Conservation (phyloP, 2,888 invertebrate genomes). For the Alsophila aescularia region DNA sequence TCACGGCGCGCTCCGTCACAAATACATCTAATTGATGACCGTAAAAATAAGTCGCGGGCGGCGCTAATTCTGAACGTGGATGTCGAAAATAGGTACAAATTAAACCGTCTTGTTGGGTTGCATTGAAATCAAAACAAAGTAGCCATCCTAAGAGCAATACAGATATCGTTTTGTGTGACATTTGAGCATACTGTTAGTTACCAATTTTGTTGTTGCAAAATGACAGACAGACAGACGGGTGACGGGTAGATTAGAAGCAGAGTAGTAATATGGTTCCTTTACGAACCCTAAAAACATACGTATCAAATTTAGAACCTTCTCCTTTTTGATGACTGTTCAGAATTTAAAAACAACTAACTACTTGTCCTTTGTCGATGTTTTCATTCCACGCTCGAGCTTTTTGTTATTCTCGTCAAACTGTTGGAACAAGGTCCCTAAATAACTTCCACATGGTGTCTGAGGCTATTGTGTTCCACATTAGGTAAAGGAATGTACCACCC, state of each 20-base stretch:
- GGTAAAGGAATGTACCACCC: conserved; percentile 71
- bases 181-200: too few relatives aligned
- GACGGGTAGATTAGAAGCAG: too few relatives aligned
- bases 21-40: conserved; percentile 35
- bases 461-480: conserved; percentile 80
- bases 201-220: too few relatives aligned
- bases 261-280: too few relatives aligned
- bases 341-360: too few relatives aligned
- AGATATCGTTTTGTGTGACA: too few relatives aligned
- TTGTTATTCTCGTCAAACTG: conserved; percentile 31
- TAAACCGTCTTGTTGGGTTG: conserved; percentile 10
- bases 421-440: conserved; percentile 47
- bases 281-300: too few relatives aligned
- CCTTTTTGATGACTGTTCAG: not conserved
- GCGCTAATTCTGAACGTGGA: conserved; percentile 27
- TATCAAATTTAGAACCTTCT: not conserved
- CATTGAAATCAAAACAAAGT: too few relatives aligned
- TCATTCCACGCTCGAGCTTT: conserved; percentile 26
- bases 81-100: conserved; percentile 21
- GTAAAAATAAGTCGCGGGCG: conserved; percentile 30
- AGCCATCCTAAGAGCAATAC: too few relatives aligned
- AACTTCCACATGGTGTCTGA: conserved; percentile 66
- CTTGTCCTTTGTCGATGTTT: conserved; percentile 19
- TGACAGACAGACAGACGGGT: too few relatives aligned
- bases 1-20: conserved; percentile 31